phyloP scores from a whole-genome alignment of 2,113 vertebrate species.

The Albula goreensis region DNA sequence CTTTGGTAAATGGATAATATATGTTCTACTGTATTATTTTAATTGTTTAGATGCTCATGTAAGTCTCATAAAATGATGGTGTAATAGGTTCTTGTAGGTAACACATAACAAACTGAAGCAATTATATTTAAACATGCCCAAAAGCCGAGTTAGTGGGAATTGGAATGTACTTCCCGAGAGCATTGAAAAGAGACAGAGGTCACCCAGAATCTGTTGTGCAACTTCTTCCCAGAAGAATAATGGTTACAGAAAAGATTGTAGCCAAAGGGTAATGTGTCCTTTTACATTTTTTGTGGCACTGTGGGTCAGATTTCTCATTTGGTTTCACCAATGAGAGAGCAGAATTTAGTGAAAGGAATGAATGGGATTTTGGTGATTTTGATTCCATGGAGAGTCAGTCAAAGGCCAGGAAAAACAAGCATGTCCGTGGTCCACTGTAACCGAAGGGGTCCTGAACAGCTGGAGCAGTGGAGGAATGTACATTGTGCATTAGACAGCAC shows the following conservation, averaged over 20 bases:
- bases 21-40: too few relatives aligned
- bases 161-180: neutral
- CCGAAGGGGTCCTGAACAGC: neutral
- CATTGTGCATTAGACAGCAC: neutral
- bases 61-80: neutral
- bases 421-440: neutral
- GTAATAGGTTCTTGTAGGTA: neutral
- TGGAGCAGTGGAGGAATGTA: neutral
- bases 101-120: neutral
- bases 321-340: neutral
- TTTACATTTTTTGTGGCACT: neutral
- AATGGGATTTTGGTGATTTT: neutral
- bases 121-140: neutral
- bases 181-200: neutral
- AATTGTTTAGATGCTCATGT: neutral
- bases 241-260: neutral
- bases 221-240: neutral
- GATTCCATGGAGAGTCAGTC: neutral
- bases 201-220: neutral
- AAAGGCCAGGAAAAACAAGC: slow-evolving; percentile 10
- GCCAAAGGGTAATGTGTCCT: neutral
- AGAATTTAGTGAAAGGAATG: neutral
- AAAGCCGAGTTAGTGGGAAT: neutral
- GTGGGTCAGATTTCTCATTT: neutral
- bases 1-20: too few relatives aligned